These are phyloP conservation scores for Zygaena filipendulae DNA, from an alignment of 2,888 invertebrate genomes.

Conservation along the genomic window DNA sequence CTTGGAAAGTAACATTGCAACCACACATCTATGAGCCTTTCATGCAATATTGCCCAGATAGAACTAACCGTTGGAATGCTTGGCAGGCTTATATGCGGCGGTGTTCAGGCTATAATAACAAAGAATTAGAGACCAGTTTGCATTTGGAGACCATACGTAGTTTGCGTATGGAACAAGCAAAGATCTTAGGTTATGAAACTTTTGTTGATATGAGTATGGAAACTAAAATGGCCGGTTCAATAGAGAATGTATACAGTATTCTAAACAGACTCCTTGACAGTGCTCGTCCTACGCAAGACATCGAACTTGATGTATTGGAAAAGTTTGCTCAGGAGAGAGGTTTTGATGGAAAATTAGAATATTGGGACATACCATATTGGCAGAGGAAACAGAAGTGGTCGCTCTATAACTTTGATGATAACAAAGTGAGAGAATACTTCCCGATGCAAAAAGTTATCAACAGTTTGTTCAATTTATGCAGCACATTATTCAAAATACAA, in stretches of 20 bases:
- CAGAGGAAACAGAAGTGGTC: constrained; percentile 77
- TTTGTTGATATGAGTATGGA: constrained; percentile 92
- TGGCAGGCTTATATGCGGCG: constrained; percentile 84
- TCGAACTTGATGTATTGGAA: constrained; percentile 77
- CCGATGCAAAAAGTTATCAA: constrained; percentile 83
- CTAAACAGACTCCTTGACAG: constrained; percentile 74
- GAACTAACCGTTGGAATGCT: constrained; percentile 81
- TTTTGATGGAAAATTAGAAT: constrained; percentile 74
- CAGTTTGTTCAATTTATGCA: constrained; percentile 80
- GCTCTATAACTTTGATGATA: constrained; percentile 76
- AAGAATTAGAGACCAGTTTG: constrained; percentile 75
- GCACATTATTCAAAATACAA: constrained; percentile 80
- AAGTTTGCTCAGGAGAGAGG: constrained; percentile 80
- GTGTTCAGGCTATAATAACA: constrained; percentile 74
- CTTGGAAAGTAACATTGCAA: constrained; percentile 86
- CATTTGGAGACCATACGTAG: constrained; percentile 82
- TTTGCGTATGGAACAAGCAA: constrained; percentile 76
- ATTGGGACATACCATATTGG: constrained; percentile 93
- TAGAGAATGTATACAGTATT: constrained; percentile 78
- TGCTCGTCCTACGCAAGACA: constrained; percentile 79
- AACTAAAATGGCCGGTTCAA: constrained; percentile 89
- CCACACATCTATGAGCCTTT: constrained; percentile 78
- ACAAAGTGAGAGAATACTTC: constrained; percentile 82
- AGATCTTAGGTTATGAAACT: constrained; percentile 80
- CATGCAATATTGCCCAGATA: constrained; percentile 86